Conservation (phyloP, 2,113 vertebrate genomes). For the Craseonycteris thonglongyai region DNA sequence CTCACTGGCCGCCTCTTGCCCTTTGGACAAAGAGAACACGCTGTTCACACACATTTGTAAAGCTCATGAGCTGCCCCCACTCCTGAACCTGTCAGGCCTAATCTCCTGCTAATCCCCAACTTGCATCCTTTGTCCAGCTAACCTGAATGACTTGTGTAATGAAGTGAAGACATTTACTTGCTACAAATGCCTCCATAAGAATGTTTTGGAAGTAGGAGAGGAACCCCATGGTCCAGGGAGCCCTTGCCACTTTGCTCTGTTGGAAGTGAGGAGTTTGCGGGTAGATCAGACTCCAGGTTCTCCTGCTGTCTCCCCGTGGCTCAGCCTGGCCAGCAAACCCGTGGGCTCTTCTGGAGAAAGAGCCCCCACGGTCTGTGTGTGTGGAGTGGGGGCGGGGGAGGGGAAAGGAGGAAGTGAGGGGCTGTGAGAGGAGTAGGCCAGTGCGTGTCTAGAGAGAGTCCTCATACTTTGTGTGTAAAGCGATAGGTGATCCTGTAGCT, state of each 20-base stretch:
- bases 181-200: neutral
- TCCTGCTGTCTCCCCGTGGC: neutral
- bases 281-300: neutral
- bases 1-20: neutral
- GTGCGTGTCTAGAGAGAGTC: neutral
- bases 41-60: neutral
- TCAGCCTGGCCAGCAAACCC: neutral
- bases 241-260: neutral
- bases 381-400: too few relatives aligned
- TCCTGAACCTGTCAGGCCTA: conserved; percentile 14
- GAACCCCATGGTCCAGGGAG: neutral
- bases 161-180: conserved; percentile 25
- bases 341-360: neutral
- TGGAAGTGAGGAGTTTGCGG: neutral
- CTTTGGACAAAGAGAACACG: neutral
- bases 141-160: conserved; percentile 35
- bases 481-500: neutral
- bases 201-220: neutral
- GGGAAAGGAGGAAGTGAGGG: neutral
- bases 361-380: accelerated
- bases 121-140: neutral
- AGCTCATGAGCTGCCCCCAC: neutral
- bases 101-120: conserved; percentile 43
- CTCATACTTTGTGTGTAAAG: neutral
- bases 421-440: too few relatives aligned